Conservation (phyloP, 2,888 invertebrate species). For the Nymphalis polychloros region DNA sequence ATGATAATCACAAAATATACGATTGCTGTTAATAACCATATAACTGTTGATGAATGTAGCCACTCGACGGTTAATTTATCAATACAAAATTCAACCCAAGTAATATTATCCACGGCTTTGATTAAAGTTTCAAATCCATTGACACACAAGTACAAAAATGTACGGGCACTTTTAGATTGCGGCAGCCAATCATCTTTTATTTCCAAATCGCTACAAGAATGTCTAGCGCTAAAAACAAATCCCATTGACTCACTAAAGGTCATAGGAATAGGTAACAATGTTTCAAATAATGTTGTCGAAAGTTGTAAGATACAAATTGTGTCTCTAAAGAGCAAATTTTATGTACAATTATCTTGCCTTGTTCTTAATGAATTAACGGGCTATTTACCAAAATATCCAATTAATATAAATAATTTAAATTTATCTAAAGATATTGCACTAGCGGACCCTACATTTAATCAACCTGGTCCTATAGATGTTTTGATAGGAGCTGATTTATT, state of each 20-base stretch:
- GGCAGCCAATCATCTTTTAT: too few relatives aligned
- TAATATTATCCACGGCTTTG: slow-evolving; percentile 33
- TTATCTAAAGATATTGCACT: too few relatives aligned
- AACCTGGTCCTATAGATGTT: too few relatives aligned
- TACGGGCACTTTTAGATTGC: too few relatives aligned
- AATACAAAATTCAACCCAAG: slow-evolving; percentile 11
- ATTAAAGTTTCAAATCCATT: too few relatives aligned
- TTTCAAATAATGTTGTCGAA: slow-evolving; percentile 3
- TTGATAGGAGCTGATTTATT: too few relatives aligned
- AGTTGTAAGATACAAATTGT: slow-evolving; percentile 20
- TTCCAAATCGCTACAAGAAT: too few relatives aligned
- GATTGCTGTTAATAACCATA: slow-evolving; percentile 18
- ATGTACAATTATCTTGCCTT: slow-evolving; percentile 30
- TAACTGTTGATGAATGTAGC: background rate
- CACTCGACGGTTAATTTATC: background rate
- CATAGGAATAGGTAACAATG: slow-evolving; percentile 33
- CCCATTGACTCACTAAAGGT: too few relatives aligned
- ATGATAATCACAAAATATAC: slow-evolving; percentile 40
- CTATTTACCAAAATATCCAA: slow-evolving; percentile 26
- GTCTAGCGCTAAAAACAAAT: too few relatives aligned
- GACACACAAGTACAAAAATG: too few relatives aligned
- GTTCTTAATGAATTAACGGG: slow-evolving; percentile 37
- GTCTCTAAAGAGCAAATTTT: slow-evolving; percentile 31
- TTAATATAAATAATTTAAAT: too few relatives aligned
- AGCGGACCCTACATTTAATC: too few relatives aligned